Conservation (phyloP, 2,113 vertebrate species). For the Microcebus ravelobensis region DNA sequence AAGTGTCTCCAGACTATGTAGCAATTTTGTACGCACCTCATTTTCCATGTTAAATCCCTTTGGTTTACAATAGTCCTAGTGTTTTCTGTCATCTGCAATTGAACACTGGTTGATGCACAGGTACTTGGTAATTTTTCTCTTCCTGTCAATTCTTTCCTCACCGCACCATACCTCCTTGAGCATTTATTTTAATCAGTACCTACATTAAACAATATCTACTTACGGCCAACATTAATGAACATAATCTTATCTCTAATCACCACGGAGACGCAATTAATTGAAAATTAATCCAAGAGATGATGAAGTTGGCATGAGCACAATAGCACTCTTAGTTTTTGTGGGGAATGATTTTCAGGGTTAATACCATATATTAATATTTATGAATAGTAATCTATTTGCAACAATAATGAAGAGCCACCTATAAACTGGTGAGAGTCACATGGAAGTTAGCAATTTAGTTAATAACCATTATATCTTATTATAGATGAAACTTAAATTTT, state of each 20-base stretch:
- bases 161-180: background rate
- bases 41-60: background rate
- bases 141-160: background rate
- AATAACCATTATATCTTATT: conserved; percentile 17
- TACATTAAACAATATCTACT: background rate
- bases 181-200: conserved; percentile 10
- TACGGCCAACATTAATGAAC: background rate
- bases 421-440: background rate
- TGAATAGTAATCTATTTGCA: background rate
- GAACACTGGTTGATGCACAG: background rate
- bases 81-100: background rate
- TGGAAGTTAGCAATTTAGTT: background rate
- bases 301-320: background rate
- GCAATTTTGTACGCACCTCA: background rate
- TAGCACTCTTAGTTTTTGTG: background rate
- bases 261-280: background rate
- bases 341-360: background rate
- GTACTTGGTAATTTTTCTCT: background rate
- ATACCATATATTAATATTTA: background rate
- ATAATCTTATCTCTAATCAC: background rate
- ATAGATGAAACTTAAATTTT: background rate
- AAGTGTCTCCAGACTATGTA: background rate
- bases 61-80: background rate
- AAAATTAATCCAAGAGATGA: conserved; percentile 20
- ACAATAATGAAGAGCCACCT: background rate